Evolutionary conservation across 2,797 vertebrate species (phyloP), one percentile per base, ranked within the genome.

Genomic region (Malurus splendens): DNA sequence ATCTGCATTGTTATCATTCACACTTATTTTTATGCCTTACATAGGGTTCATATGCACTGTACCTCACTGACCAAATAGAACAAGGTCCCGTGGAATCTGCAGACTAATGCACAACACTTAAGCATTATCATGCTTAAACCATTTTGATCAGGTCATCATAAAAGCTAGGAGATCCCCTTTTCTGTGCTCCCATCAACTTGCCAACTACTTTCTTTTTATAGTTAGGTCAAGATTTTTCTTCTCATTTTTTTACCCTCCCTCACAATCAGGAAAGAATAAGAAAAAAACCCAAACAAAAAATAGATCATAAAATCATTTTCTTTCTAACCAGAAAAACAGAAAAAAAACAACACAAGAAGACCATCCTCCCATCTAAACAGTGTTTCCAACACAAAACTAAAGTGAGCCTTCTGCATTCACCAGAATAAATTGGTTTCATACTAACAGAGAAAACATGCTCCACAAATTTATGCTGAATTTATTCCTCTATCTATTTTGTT

Each of bases 1-100:
- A 92, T 89, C 92, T 83, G 60, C 74, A 83, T 33, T 81, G 51
- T 61, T 90, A 93, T 93, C 86, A 56, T 79, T 93, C 50, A 70
- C 41, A 32, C 57, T 92, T 92, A 75, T 81, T 83, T 93, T 94
- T 86, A 33, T 71, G 77, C 71, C 54, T 86, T 73, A 45, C 36
- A 12, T 7, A 45, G 82, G 50, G 44, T 54, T 76, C 25, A 8
- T 62, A 36, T 36, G 27, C 32, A 11, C 18, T 24, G 66, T 30
- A 83, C 47, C 56, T 66, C 62, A 32, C n/a, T 74, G 67, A 28
- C 66, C 67, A 82, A 62, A 74, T 7, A 78, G 54, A 71, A 14
- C 14, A 14, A 78, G 44, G 44, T 71, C 38, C 50, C 27, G 8
- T 4, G 13, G 44, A 89, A 65, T 48, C 59, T 87, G 55, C 76